Conservation (phyloP, 2,888 invertebrate species). For the Gastrophysa polygoni region DNA sequence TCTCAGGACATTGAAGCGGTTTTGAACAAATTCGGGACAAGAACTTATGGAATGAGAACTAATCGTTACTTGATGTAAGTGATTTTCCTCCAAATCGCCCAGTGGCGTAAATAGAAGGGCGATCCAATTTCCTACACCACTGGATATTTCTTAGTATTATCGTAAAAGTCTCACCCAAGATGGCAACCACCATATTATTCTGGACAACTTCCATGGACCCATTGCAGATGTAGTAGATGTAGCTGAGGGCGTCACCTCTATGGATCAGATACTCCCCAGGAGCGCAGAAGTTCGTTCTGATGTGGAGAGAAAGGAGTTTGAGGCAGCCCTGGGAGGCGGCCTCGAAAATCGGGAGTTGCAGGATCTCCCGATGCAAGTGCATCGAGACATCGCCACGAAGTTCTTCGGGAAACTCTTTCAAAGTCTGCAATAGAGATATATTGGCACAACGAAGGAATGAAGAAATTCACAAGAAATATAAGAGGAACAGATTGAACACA, state of each 20-base stretch:
- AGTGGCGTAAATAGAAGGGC: too few species aligned
- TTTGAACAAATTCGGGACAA: too few species aligned
- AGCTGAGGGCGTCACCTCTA: slow-evolving; percentile 91
- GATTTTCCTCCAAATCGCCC: too few species aligned
- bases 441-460: too few species aligned
- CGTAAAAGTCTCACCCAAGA: slow-evolving; percentile 74
- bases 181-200: slow-evolving; percentile 95
- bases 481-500: too few species aligned
- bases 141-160: not conserved
- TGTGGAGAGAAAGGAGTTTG: slow-evolving; percentile 89
- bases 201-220: slow-evolving; percentile 98
- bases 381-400: slow-evolving; percentile 93
- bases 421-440: slow-evolving; percentile 66
- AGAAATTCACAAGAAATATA: too few species aligned
- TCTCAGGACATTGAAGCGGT: too few species aligned
- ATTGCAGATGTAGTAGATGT: slow-evolving; percentile 94
- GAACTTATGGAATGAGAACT: too few species aligned
- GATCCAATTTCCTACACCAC: too few species aligned
- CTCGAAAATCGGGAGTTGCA: slow-evolving; percentile 93
- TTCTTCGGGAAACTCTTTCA: slow-evolving; percentile 96
- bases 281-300: slow-evolving; percentile 93
- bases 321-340: slow-evolving; percentile 93
- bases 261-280: slow-evolving; percentile 95
- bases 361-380: slow-evolving; percentile 93
- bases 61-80: too few species aligned